Base-by-base conservation (phyloP, 2,113 vertebrate species). In the Pyrgilauda ruficollis region DNA sequence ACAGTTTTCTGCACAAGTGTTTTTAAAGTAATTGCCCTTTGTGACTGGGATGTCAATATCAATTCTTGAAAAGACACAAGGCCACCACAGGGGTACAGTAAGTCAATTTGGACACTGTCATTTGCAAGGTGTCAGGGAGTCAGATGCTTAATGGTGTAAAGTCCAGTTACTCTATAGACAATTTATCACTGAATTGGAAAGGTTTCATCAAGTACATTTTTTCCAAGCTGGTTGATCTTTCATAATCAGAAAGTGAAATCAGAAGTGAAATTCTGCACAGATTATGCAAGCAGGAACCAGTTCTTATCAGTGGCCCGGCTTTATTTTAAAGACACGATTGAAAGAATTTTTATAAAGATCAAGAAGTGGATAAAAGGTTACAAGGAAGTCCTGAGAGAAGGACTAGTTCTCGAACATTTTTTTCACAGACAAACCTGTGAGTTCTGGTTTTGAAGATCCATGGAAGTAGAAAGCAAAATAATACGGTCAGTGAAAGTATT, bases 201-300 rank as follows among this genome's bases (percentile, higher is more conserved):
- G 27, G 33, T 87, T 85, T 89, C 31, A 85, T 79, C 22, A 43
- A 53, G 47, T 63, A 31, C 67, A 37, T 66, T 89, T 77, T 69
- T 93, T 75, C 44, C 73, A 53, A 74, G 64, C 55, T 55, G 37
- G 47, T 31, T 77, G 39, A 70, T 87, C 44, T 88, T 86, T 66
- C 4, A 2, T 74, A 73, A 69, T 14, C 35, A 37, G 37, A 37
- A 37, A 37, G 37, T 37, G 37, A 37, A 37, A 37, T 37, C 37
- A 37, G 37, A 37, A 87, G 59, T 69, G 62, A 89, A 89, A 78
- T 95, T 92, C 83, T 11, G 0, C 69, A 58, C 50, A 78, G 67
- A 68, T 96, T 96, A 50, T 19, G 28, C 66, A 94, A 96, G 61
- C 84, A 94, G 70, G 80, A 96, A 94, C 30, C 28, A 4, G 24